Conservation (phyloP, 2,888 invertebrate genomes). For the Pyrrhosoma nymphula region DNA sequence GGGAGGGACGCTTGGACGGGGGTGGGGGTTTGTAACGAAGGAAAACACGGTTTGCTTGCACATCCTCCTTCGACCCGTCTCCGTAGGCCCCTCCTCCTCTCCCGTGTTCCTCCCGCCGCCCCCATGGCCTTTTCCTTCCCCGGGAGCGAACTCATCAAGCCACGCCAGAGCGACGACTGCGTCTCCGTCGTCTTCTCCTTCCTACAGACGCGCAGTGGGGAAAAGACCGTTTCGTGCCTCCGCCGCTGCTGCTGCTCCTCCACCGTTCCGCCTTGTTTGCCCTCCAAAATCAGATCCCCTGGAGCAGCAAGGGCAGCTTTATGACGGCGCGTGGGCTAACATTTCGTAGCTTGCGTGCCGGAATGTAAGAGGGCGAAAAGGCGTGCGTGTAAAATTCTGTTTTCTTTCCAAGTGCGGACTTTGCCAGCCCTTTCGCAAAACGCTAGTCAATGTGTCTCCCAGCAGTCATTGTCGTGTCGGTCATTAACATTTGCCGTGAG, state of each 20-base stretch:
- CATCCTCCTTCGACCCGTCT: not conserved
- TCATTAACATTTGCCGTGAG: not conserved
- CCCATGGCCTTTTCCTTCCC: not conserved
- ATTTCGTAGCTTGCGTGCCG: not conserved
- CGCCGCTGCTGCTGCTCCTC: not conserved
- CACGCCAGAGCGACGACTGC: not conserved
- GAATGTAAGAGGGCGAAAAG: not conserved
- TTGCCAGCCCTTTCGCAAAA: not conserved
- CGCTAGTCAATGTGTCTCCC: not conserved
- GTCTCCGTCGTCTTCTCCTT: not conserved
- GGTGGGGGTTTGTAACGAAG: not conserved
- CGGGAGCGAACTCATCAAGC: not conserved
- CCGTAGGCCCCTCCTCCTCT: not conserved
- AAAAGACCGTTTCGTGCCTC: not conserved
- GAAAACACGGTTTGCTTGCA: slow-evolving; percentile 13
- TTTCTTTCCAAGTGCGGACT: not conserved
- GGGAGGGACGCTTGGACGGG: not conserved
- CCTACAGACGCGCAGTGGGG: not conserved
- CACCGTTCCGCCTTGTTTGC: not conserved
- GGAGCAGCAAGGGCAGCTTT: not conserved
- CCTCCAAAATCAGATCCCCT: not conserved
- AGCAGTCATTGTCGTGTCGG: not conserved
- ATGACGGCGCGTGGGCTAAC: not conserved
- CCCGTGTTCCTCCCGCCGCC: not conserved
- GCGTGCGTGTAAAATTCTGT: not conserved